Conservation (phyloP, 2,888 invertebrate genomes). For the Cheilosia soror region DNA sequence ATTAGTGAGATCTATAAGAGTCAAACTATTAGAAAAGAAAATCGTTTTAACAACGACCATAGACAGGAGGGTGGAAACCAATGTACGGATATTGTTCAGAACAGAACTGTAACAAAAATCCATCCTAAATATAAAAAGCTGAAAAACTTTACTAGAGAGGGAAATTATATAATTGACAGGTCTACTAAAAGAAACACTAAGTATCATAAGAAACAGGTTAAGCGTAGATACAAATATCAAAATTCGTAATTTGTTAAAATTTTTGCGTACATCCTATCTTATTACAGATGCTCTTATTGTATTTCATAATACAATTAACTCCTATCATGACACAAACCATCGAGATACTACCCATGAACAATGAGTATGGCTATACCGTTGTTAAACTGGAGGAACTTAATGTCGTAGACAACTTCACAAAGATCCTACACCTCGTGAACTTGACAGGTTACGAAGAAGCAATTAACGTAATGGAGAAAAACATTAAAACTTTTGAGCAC, state of each 20-base stretch:
- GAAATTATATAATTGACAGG: constrained; percentile 9
- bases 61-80: not conserved
- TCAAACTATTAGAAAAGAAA: not conserved
- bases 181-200: too few relatives aligned
- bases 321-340: not conserved
- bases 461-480: too few relatives aligned
- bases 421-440: too few relatives aligned
- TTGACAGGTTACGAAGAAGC: too few relatives aligned
- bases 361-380: too few relatives aligned
- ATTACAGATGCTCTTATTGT: constrained; percentile 1
- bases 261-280: constrained; percentile 1
- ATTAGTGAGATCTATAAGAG: constrained; percentile 7
- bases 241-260: constrained; percentile 3
- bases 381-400: too few relatives aligned
- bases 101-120: constrained; percentile 7
- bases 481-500: too few relatives aligned
- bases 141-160: not conserved
- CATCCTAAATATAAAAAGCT: constrained; percentile 18
- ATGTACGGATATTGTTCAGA: constrained; percentile 15
- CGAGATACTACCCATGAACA: too few relatives aligned
- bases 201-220: constrained; percentile 15
- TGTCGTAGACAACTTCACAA: too few relatives aligned
- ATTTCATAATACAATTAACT: constrained; percentile 5
- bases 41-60: not conserved
- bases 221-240: constrained; percentile 12